Evolutionary conservation across 2,113 vertebrate genomes (phyloP).

Genomic region (Dolichallabes microphthalmus): DNA sequence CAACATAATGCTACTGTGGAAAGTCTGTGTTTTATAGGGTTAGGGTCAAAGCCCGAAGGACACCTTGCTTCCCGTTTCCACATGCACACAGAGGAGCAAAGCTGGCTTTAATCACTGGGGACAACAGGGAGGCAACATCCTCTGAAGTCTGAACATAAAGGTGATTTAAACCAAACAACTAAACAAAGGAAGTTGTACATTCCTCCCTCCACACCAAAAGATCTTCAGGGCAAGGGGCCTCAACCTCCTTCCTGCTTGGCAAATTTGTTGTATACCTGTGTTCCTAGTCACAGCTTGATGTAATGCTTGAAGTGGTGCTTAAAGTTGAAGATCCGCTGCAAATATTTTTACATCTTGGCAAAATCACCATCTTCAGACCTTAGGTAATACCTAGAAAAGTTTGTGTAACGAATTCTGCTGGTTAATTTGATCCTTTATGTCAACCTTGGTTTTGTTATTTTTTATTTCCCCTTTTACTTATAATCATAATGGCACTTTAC

Average conservation of each 20-base stretch:
- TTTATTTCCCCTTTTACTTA: neutral
- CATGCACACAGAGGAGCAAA: conserved; percentile 22
- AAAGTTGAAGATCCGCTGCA: neutral
- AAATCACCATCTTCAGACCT: neutral
- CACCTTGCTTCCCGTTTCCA: conserved; percentile 40
- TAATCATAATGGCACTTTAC: no score
- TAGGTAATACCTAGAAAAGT: neutral
- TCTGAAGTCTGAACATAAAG: conserved; percentile 48
- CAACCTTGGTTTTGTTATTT: neutral
- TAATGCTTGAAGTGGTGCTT: neutral
- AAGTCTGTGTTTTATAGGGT: conserved; percentile 44
- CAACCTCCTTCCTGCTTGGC: conserved; percentile 31
- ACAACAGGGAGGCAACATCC: conserved; percentile 47
- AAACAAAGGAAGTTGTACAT: conserved; percentile 54
- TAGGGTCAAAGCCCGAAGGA: conserved; percentile 46
- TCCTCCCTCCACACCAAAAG: conserved; percentile 35
- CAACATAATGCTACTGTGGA: conserved; percentile 30
- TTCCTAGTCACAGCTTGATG: conserved; percentile 1
- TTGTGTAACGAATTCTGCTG: neutral
- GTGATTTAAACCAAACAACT: conserved; percentile 57
- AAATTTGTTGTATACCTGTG: conserved; percentile 27
- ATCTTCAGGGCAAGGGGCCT: conserved; percentile 38
- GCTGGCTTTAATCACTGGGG: conserved; percentile 48
- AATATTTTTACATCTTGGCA: neutral
- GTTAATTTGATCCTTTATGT: neutral